Evolutionary conservation across 1,140 invertebrate genomes (phyloP), one percentile per base, ranked within the genome.

Genomic region (Bombus difficillimus): DNA sequence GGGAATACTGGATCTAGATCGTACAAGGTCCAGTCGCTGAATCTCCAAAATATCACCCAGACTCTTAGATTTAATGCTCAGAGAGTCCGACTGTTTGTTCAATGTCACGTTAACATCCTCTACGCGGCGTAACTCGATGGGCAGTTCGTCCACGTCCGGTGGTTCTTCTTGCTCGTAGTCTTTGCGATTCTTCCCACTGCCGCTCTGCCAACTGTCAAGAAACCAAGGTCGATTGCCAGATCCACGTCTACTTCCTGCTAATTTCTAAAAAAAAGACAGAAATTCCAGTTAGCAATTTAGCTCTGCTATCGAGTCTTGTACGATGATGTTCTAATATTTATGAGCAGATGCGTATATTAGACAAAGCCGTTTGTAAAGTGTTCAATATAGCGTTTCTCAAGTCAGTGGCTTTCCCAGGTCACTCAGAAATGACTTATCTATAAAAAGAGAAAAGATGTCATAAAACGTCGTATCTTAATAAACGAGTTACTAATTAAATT

Each of bases 111-210:
- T 94, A 96, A 96, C 96, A 90, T 98, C 97, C 92, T 99, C 98
- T 66, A 98, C 95, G 37, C 98, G 96, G n/a, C 98, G 96, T 39
- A 99, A 94, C 95, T 99, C 98, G 71, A 99, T 99, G 3, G 98
- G 98, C 74, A 98, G 95, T 91, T 98, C 97, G 88, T 97, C 96
- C 41, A 97, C 95, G 90, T 97, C 96, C 28, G 97, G 96, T 83
- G 96, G 95, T 91, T 96, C 96, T 43, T 96, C 96, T 71, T 96
- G 94, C 77, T 96, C 96, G 87, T 96, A 97, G 9, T 86, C 66
- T 94, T 96, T 91, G 95, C 96, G 90, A 94, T 95, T 93, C 95
- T 92, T 94, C 0, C 76, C 75, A 93, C 83, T 95, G 93, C 85
- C 96, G 59, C 96, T 96, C 74, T 96, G 96, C 97, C 97, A 98